phyloP scores from a whole-genome alignment of 2,113 vertebrate genomes.

The Erythrolamprus reginae region DNA sequence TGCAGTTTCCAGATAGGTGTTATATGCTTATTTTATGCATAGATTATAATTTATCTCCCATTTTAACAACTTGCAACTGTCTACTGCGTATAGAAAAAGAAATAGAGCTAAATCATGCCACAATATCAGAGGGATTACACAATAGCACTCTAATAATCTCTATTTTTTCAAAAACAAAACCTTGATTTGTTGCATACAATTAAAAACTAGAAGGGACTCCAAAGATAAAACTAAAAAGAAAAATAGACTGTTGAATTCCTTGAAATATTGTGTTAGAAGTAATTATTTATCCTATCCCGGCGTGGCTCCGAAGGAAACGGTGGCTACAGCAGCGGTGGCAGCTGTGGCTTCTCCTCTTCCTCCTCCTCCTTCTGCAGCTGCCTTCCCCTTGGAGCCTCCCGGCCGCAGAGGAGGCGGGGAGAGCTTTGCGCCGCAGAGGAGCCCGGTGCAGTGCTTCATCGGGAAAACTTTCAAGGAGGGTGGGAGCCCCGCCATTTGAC shows the following conservation, averaged over 20 bases:
- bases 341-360: no score
- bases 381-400: no score
- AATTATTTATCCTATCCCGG: no score
- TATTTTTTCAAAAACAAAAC: not conserved
- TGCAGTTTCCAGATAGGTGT: not conserved
- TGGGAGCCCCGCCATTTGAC: no score
- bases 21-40: not conserved
- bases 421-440: no score
- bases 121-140: not conserved
- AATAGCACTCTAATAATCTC: not conserved
- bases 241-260: not conserved
- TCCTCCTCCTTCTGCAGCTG: no score
- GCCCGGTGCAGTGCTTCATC: no score
- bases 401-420: no score
- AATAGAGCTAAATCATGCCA: not conserved
- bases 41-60: not conserved
- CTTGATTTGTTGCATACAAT: not conserved
- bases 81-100: not conserved
- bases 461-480: no score
- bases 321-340: no score
- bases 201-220: not conserved
- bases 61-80: not conserved
- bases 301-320: no score
- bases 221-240: not conserved
- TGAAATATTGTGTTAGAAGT: not conserved